These are phyloP conservation scores for Sialia sialis DNA, from an alignment of 2,113 vertebrate genomes.

Conservation along the genomic window DNA sequence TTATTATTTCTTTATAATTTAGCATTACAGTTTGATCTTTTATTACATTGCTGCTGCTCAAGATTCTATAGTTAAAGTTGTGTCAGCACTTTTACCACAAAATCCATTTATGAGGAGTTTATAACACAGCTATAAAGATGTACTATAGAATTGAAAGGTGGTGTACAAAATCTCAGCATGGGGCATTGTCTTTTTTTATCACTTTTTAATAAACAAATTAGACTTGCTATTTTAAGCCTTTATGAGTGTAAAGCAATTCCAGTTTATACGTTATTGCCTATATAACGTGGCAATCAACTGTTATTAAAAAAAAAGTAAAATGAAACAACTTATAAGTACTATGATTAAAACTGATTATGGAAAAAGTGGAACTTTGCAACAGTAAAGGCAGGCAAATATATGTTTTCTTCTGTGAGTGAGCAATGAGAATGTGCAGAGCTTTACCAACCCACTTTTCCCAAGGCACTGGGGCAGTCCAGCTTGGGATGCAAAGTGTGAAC, in stretches of 20 bases:
- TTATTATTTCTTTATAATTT: background rate
- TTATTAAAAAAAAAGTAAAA: slow-evolving; percentile 38
- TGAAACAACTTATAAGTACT: background rate
- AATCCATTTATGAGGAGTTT: background rate
- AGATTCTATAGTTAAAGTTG: slow-evolving; percentile 30
- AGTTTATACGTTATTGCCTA: slow-evolving; percentile 35
- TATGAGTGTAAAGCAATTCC: slow-evolving; percentile 31
- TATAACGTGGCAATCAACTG: slow-evolving; percentile 2
- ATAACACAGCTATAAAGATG: slow-evolving; percentile 41
- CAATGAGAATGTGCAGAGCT: background rate
- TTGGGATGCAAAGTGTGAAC: background rate
- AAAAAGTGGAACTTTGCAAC: background rate
- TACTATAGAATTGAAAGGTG: background rate
- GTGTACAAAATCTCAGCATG: background rate
- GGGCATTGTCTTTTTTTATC: slow-evolving; percentile 24
- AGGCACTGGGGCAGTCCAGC: background rate
- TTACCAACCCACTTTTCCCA: background rate
- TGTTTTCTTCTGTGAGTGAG: background rate
- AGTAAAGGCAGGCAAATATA: background rate
- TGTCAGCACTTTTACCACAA: slow-evolving; percentile 32
- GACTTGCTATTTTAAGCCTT: slow-evolving; percentile 59
- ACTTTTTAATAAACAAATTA: slow-evolving; percentile 55
- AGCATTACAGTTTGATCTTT: background rate
- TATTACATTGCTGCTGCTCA: background rate
- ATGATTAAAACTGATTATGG: background rate